Percentiles rank a stretch among this genome's conserved stretches.
These are phyloP conservation scores for Callipepla californica DNA, from an alignment of 2,113 vertebrate genomes.

Conservation along the genomic window DNA sequence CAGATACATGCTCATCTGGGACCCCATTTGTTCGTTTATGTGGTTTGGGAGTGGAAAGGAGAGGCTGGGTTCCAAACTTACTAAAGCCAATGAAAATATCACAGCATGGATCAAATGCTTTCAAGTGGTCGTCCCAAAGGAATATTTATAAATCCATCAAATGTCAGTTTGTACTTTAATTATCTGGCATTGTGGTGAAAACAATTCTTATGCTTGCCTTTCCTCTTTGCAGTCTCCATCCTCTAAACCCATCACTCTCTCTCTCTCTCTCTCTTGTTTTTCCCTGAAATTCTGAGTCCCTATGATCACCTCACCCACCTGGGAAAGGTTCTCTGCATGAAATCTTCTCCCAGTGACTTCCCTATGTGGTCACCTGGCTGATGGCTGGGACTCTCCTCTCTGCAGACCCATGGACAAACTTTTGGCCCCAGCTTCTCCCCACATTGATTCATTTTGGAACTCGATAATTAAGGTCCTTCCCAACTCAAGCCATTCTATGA, in stretches of 20 bases:
- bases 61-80: background rate
- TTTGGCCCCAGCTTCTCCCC: background rate
- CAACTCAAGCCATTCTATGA: too few species aligned
- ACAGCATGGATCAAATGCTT: background rate
- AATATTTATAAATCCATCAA: background rate
- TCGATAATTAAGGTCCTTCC: too few species aligned
- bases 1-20: background rate
- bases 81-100: background rate
- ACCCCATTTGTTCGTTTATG: rapidly evolving
- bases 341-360: background rate
- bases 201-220: background rate
- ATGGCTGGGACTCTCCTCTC: background rate
- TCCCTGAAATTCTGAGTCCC: background rate
- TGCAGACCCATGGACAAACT: background rate
- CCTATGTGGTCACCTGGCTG: rapidly evolving
- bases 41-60: background rate
- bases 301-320: background rate
- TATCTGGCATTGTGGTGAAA: background rate
- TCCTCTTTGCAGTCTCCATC: background rate
- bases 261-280: background rate
- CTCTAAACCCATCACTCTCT: background rate
- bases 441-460: background rate
- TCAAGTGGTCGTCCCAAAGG: background rate
- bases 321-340: background rate
- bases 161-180: background rate